Base-by-base conservation (phyloP, 1,140 invertebrate species). In the Drosophila nigrodunni region DNA sequence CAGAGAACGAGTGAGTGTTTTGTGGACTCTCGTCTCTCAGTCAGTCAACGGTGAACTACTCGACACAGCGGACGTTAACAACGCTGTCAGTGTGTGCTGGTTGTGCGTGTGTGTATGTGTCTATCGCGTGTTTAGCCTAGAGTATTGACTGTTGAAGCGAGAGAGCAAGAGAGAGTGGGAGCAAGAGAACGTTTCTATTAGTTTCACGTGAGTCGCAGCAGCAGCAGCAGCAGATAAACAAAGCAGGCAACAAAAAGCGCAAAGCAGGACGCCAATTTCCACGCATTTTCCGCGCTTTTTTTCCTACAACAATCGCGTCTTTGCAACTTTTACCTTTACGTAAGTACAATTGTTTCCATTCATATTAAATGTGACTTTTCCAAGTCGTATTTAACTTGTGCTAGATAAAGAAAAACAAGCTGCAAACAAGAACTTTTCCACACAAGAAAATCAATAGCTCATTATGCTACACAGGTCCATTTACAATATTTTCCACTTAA, bases 31-130 rank as follows among this genome's bases (percentile, higher is more conserved):
- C 25, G 18, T 25, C 68, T 72, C 71, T 61, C 66, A 66, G 67
- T 85, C 81, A 91, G 89, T 91, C 76, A 62, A 77, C 74, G 74
- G 72, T 78, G 74, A 80, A 86, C 81, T 77, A 77, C 82, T 74
- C 70, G 77, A 77, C 74, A 74, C 75, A 76, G 70, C 78, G 74
- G 71, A 85, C 82, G 81, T 73, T 68, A 68, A 50, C 60, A 34
- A 35, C 39, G 47, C 58, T 43, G 50, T 30, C 13, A 35, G 2
- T 30, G 66, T 50, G 52, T 39, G 15, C 10, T 54, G 50, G 13
- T 52, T 34, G 50, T 54, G 6, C 18, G 13, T 66, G 46, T 70
- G 21, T 58, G 50, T 55, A 21, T 62, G 39, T 58, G 50, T 57
- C 18, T 55, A 49, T 37, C 25, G 34, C 30, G 58, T 80, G 58